These are phyloP conservation scores for Lophius americanus DNA, from an alignment of 2,797 vertebrate genomes.

Conservation along the genomic window DNA sequence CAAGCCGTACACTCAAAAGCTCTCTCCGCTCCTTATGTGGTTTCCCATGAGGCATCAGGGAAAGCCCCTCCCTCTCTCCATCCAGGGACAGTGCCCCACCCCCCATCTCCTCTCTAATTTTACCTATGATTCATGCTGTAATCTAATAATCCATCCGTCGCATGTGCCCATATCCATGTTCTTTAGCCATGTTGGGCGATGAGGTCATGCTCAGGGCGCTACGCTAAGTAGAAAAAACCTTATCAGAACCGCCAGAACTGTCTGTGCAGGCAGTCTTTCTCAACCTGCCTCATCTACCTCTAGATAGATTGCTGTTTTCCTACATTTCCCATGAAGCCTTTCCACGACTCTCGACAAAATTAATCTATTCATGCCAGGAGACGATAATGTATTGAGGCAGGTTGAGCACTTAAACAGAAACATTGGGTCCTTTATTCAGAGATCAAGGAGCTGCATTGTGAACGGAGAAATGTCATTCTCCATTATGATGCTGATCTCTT, in stretches of 20 bases:
- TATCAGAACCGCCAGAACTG: slow-evolving; percentile 16
- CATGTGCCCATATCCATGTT: slow-evolving; percentile 16
- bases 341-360: neutral
- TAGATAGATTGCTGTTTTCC: neutral
- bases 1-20: slow-evolving; percentile 16
- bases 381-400: slow-evolving; percentile 13
- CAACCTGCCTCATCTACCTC: neutral
- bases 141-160: slow-evolving; percentile 58
- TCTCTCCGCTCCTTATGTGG: slow-evolving; percentile 39
- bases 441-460: slow-evolving; percentile 18
- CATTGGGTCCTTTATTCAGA: slow-evolving; percentile 4
- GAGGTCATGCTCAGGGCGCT: slow-evolving; percentile 22
- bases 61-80: slow-evolving; percentile 19
- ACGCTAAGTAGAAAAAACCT: slow-evolving; percentile 15
- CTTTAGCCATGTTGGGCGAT: slow-evolving; percentile 20
- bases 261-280: neutral
- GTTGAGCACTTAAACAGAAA: neutral
- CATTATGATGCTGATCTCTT: slow-evolving; percentile 25
- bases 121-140: slow-evolving; percentile 53
- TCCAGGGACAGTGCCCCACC: slow-evolving; percentile 47
- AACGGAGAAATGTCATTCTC: slow-evolving; percentile 17
- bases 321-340: slow-evolving; percentile 20
- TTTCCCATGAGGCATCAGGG: slow-evolving; percentile 48
- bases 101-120: slow-evolving; percentile 55
- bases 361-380: neutral